Base-by-base conservation (phyloP, 2,888 invertebrate genomes). In the Rhorus exstirpatorius region DNA sequence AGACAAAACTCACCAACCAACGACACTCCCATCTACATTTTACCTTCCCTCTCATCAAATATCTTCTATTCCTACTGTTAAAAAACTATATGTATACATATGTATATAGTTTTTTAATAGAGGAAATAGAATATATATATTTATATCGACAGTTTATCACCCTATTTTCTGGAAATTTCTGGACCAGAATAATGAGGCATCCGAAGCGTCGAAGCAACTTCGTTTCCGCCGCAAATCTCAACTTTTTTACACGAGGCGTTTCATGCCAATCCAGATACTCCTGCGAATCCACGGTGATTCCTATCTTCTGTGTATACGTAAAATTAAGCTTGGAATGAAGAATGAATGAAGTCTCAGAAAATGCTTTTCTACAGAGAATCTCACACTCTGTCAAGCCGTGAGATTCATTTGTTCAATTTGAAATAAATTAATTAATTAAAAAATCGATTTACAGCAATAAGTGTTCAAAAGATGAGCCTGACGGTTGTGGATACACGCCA, bases 121-220 rank as follows among this genome's bases (percentile, higher is more conserved):
- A n/a, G n/a, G n/a, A n/a, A n/a, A n/a, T n/a, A n/a, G n/a, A n/a
- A 44, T 17, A 17, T 53, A 41, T 12, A 4, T 61, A 12, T 60
- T 26, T 65, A 19, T 35, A 49, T 68, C 53, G 10, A 60, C 14
- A 17, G 35, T 60, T 51, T 58, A 44, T 41, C 65, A 60, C 26
- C 41, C 58, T 38, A 44, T 68, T 68, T 12, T 21, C 17, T 68
- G 67, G 65, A 21, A 77, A 70, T 53, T 61, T 77, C 77, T 65
- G 35, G 51, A 61, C 60, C 72, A 41, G 72, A 77, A 76, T 77
- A 81, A 81, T 77, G 71, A 81, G 77, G 71, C 70, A 26, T 61
- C 51, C 51, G 35, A 31, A 53, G 41, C 76, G 67, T 67, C 60
- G 76, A 41, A 67, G 55, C 41, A n/a, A 31, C 19, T 72, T 65